Evolutionary conservation across 2,888 invertebrate species (phyloP), one percentile per base, ranked within the genome.

Genomic region (Dendrolimus pini): DNA sequence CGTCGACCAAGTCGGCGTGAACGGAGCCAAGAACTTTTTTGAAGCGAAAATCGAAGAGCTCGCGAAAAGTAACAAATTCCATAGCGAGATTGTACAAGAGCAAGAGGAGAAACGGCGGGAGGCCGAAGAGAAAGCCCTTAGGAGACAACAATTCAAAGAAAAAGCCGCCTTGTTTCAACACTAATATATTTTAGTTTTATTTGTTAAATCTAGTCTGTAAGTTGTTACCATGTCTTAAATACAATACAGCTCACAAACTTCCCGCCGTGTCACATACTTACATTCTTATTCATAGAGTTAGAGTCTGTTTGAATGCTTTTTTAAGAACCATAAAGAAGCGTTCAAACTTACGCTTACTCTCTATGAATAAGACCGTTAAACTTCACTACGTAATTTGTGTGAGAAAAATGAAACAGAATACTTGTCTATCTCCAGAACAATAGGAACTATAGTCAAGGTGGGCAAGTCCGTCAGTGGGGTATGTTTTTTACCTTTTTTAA

Each of bases 21-120:
- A 95, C 65, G 98, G 98, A 12, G 98, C 98, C 52, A 98, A 98
- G 81, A 95, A 95, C 77, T 98, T 98, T 91, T 98, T 98, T 77
- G 97, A 98, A 91, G 97, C 98, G 0, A 98, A 98, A 94, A 98
- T 98, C 71, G 96, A 96, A 74, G 95, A 97, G 75, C 93, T 97
- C 63, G 86, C 95, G 9, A 94, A 95, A 72, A 93, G 94, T 59
- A 96, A 95, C 77, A 97, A 97, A 88, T 98, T 98, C 84, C 98
- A 98, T 77, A 94, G 95, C 66, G 98, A 98, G 87, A 98, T 98
- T 64, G 93, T 96, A 61, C 94, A 95, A 82, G 98, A 98, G 78
- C 97, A 98, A 78, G 97, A 98, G 75, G 96, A 97, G 72, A 93
- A 96, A 68, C 95, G 95, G 64, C 92, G 94, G 57, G 93, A 95